phyloP scores from a whole-genome alignment of 2,113 vertebrate genomes.

The Mus spicilegus region DNA sequence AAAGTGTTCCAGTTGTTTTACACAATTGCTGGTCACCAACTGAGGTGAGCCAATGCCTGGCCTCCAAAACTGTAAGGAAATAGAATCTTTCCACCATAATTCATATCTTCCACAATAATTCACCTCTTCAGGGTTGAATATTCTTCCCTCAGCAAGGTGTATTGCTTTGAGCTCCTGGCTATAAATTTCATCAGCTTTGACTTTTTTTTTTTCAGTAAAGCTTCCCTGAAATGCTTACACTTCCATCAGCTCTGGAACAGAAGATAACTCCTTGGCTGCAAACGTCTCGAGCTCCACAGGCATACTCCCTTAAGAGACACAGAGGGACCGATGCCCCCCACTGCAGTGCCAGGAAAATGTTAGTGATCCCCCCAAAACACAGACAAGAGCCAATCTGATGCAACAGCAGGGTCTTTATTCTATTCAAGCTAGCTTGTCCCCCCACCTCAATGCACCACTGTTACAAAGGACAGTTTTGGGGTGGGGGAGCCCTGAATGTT shows the following conservation, averaged over 20 bases:
- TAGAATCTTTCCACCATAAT: neutral
- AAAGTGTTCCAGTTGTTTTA: neutral
- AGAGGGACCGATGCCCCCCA: neutral
- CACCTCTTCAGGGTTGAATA: neutral
- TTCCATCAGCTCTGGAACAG: neutral
- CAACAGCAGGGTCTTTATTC: too few relatives aligned
- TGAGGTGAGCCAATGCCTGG: neutral
- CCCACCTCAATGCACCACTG: too few relatives aligned
- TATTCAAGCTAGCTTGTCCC: too few relatives aligned
- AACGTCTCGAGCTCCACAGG: neutral
- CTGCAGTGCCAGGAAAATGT: too few relatives aligned
- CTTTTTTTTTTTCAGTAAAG: neutral
- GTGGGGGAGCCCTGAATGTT: too few relatives aligned
- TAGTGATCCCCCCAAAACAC: too few relatives aligned
- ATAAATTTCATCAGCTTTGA: conserved; percentile 9
- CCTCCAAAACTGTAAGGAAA: neutral
- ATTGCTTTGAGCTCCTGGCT: neutral
- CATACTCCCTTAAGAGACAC: neutral
- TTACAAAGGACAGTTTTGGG: too few relatives aligned
- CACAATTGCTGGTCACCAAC: neutral
- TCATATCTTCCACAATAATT: neutral
- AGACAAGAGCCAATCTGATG: too few relatives aligned
- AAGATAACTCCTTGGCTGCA: neutral
- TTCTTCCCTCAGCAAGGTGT: neutral
- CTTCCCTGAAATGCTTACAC: neutral